Evolutionary conservation across 2,113 vertebrate species (phyloP).

Genomic region (Hyperopisus bebe): DNA sequence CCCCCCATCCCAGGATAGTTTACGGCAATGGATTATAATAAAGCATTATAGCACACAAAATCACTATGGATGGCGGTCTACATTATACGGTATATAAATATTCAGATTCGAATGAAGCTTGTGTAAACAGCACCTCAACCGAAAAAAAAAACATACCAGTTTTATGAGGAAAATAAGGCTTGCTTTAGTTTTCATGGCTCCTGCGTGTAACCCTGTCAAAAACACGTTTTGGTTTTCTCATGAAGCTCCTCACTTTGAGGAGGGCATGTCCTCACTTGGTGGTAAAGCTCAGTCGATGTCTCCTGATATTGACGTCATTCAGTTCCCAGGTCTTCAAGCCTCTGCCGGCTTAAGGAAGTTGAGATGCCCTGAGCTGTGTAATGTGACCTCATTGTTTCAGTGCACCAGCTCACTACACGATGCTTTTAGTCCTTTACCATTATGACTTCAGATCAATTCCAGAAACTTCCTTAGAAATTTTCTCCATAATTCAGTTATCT

Average conservation of each 20-base stretch:
- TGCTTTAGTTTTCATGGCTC: neutral
- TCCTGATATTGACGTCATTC: neutral
- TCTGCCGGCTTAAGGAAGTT: neutral
- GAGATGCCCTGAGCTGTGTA: neutral
- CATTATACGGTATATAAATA: neutral
- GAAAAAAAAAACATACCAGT: neutral
- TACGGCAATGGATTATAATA: neutral
- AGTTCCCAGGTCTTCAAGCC: neutral
- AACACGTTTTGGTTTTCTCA: neutral
- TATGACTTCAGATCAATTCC: neutral
- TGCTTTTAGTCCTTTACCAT: neutral
- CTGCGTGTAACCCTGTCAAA: neutral
- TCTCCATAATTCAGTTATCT: neutral
- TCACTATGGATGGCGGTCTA: neutral
- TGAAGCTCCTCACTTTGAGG: neutral
- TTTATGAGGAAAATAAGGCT: neutral
- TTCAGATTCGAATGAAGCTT: neutral
- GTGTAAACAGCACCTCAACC: neutral
- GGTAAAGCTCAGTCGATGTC: neutral
- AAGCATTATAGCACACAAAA: neutral
- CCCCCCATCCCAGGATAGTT: neutral
- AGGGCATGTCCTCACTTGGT: neutral
- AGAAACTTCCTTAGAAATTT: neutral
- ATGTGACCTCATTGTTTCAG: neutral
- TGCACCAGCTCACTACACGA: neutral